These are phyloP conservation scores for Platycheirus rosarum DNA, from an alignment of 2,888 invertebrate genomes.

Conservation along the genomic window DNA sequence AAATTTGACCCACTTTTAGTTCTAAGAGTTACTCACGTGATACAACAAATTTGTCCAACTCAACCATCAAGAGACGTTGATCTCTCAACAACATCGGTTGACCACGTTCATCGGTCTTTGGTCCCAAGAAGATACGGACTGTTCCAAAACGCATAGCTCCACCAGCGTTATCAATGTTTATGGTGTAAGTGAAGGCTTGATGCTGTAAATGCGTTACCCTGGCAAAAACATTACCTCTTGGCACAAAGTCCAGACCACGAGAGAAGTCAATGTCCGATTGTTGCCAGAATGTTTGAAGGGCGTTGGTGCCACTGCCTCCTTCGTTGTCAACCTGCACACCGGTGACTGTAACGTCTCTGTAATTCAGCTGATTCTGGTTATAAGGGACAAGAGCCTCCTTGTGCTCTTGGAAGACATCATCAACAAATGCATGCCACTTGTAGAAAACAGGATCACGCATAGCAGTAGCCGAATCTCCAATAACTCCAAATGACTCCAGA, in stretches of 20 bases:
- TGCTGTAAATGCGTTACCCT: constrained; percentile 91
- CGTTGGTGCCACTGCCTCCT: constrained; percentile 11
- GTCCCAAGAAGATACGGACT: constrained; percentile 87
- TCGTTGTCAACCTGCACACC: constrained; percentile 8
- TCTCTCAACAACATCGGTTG: constrained; percentile 85
- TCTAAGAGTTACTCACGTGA: constrained; percentile 83
- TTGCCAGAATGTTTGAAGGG: constrained; percentile 88
- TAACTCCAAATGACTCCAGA: constrained; percentile 89
- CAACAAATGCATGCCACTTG: constrained; percentile 91
- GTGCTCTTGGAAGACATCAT: constrained; percentile 88
- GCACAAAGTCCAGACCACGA: constrained; percentile 88
- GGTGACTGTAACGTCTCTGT: not conserved
- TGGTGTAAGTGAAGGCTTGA: constrained; percentile 86
- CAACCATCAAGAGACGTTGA: constrained; percentile 86
- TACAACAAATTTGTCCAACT: constrained; percentile 87
- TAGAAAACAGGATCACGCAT: constrained; percentile 95
- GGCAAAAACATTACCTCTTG: constrained; percentile 88
- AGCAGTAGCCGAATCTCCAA: constrained; percentile 92
- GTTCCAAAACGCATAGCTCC: constrained; percentile 84
- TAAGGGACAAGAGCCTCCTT: constrained; percentile 86
- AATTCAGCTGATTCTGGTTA: constrained; percentile 82
- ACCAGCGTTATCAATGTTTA: constrained; percentile 85
- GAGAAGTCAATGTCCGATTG: constrained; percentile 90
- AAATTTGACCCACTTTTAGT: not conserved
- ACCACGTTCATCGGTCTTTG: constrained; percentile 86